Base-by-base conservation (phyloP, 2,888 invertebrate genomes). In the Melanargia galathea region DNA sequence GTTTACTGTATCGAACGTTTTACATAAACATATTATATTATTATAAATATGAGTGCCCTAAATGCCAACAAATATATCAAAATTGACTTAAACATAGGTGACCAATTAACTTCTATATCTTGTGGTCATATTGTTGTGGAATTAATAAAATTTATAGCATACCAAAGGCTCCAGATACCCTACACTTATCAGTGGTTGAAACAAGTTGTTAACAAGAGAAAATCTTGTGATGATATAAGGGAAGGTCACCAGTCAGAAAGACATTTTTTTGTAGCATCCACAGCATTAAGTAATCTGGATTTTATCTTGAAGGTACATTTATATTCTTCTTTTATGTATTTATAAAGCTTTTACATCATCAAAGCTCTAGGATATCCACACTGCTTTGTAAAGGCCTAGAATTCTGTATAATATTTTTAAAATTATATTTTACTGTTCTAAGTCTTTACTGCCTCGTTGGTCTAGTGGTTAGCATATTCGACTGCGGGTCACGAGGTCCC, bases 121-220 rank as follows among this genome's bases (percentile, higher is more conserved):
- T 93, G 93, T 79, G 92, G 93, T 4, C 88, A 92, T 67, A 79
- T 93, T 52, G 82, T 93, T 54, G 92, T 90, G 24, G 93, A 93
- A 81, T 74, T 93, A 65, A 81, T 93, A 48, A 93, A 93, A 77
- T 92, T 92, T 70, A 79, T 93, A 48, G 81, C 90, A 0, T 93
- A 92, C 81, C 93, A 93, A 77, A 92, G 92, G 76, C 79, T 92
- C 45, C 93, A 92, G 78, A 92, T 92, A 73, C 92, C 92, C 0
- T 92, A 92, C 68, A 80, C 83, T 0, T 92, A 92, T 67, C 87
- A 88, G 66, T 91, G 91, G 87, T 70, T 92, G 35, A 92, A 92
- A 70, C 87, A 89, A 73, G 77, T 88, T 26, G 78, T 92, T 35
- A 87, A 73, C 54, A 88, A 82, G 60, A 87, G 79, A 67, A 87